Evolutionary conservation across 2,797 vertebrate species (phyloP).

Genomic region (Channa striata): DNA sequence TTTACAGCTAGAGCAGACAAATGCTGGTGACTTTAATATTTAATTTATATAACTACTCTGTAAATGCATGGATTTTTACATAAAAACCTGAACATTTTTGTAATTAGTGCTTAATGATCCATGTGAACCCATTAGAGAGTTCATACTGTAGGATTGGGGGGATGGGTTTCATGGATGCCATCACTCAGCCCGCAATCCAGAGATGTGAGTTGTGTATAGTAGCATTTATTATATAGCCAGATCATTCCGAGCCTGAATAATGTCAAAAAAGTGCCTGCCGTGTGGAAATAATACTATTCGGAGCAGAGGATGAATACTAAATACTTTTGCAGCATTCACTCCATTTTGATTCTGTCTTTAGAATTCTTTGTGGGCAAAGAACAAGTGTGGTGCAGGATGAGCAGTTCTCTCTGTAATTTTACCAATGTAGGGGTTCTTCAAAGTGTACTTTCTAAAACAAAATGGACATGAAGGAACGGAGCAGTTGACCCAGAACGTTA

Average conservation of each 20-base stretch:
- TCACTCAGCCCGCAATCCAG: slow-evolving; percentile 27
- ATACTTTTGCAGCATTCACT: slow-evolving; percentile 38
- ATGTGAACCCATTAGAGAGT: slow-evolving; percentile 37
- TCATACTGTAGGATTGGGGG: slow-evolving; percentile 24
- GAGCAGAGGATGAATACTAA: slow-evolving; percentile 47
- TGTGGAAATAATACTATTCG: slow-evolving; percentile 61
- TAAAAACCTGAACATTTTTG: slow-evolving; percentile 29
- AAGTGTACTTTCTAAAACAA: slow-evolving; percentile 50
- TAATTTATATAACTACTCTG: neutral
- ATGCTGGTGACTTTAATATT: neutral
- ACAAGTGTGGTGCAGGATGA: slow-evolving; percentile 33
- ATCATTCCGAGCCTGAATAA: slow-evolving; percentile 64
- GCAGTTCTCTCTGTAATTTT: slow-evolving; percentile 36
- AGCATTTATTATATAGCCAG: slow-evolving; percentile 42
- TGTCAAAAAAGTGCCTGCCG: slow-evolving; percentile 57
- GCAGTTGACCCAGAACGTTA: slow-evolving; percentile 56
- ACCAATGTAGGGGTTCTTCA: slow-evolving; percentile 49
- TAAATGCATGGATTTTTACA: slow-evolving; percentile 35
- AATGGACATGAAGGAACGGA: slow-evolving; percentile 59
- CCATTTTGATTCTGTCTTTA: slow-evolving; percentile 46
- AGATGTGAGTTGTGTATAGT: slow-evolving; percentile 37
- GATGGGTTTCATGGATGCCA: slow-evolving; percentile 39
- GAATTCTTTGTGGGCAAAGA: slow-evolving; percentile 49
- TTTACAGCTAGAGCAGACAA: neutral
- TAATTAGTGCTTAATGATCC: slow-evolving; percentile 61